These are phyloP conservation scores for Zaprionus camerounensis DNA, from an alignment of 1,140 invertebrate genomes.

Conservation along the genomic window DNA sequence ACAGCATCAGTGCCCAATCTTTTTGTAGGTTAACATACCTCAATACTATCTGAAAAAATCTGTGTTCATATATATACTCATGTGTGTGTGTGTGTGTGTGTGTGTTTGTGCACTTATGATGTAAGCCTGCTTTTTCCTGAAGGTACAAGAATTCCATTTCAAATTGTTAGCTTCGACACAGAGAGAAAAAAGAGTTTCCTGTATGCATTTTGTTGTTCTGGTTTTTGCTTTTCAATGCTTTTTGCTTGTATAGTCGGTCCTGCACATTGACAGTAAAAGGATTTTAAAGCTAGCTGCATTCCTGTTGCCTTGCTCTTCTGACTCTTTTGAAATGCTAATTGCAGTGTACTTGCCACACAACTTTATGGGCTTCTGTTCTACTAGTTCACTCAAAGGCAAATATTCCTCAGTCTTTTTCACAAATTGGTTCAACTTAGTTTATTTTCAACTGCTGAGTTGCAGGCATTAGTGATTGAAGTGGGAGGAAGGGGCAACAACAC, in stretches of 20 bases:
- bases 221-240: slow-evolving; percentile 1
- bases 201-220: slow-evolving; percentile 51
- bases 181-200: slow-evolving; percentile 52
- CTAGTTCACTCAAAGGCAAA: background rate
- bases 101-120: slow-evolving; percentile 6
- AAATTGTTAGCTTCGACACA: slow-evolving; percentile 46
- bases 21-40: background rate
- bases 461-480: slow-evolving; percentile 14
- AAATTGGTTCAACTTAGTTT: slow-evolving; percentile 28
- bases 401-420: slow-evolving; percentile 15
- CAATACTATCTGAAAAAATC: background rate
- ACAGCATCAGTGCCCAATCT: background rate
- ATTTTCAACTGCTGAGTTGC: slow-evolving; percentile 18
- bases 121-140: background rate
- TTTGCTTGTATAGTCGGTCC: background rate
- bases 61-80: background rate
- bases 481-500: slow-evolving; percentile 42
- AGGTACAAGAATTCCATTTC: slow-evolving; percentile 32
- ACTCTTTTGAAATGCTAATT: slow-evolving; percentile 73
- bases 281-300: background rate
- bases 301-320: background rate
- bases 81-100: background rate
- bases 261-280: slow-evolving; percentile 1
- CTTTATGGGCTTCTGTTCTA: slow-evolving; percentile 57
- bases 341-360: slow-evolving; percentile 64